Base-by-base conservation (phyloP, 2,888 invertebrate genomes). In the Melieria crassipennis region DNA sequence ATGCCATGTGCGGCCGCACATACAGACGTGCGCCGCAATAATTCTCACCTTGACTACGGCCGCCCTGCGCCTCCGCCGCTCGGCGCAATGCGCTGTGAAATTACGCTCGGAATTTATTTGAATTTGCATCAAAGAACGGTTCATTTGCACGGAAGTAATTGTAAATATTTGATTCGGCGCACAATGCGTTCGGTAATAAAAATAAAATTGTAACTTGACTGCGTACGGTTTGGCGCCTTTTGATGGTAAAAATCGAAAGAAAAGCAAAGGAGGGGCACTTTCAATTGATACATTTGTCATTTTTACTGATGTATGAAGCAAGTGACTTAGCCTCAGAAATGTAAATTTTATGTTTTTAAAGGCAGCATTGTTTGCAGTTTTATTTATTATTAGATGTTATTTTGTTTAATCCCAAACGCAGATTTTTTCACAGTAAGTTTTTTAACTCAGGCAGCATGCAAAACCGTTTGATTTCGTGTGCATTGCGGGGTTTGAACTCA, bases 31-130 rank as follows among this genome's bases (percentile, higher is more conserved):
- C 70, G 71, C 72, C 60, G 60, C 42, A 11, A 79, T 80, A 78
- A 82, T 82, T 81, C 82, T 82, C 81, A 84, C 83, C 83, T 84
- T 83, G 83, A 83, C 78, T 78, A 83, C 83, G 79, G 77, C 74
- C 65, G 60, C 52, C 70, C 63, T 47, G 11, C 61, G 45, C 46
- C 47, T 10, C 5, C 43, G 13, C 46, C 50, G 68, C 62, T 4
- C 13, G 52, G 30, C 13, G 52, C 13, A 52, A 13, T 52, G 52
- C 52, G 30, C 52, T 58, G 58, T 66, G 67, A 43, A 62, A 57
- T 57, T 69, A 62, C 56, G 56, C 71, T 78, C 77, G 78, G 77
- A 82, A 80, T 83, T 80, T 81, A 80, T 82, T 83, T 81, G 81
- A 80, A 80, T 82, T 77, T 73, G 30, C 80, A 80, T 81, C 72